Conservation (phyloP, 2,113 vertebrate genomes). For the Embiotoca jacksoni region DNA sequence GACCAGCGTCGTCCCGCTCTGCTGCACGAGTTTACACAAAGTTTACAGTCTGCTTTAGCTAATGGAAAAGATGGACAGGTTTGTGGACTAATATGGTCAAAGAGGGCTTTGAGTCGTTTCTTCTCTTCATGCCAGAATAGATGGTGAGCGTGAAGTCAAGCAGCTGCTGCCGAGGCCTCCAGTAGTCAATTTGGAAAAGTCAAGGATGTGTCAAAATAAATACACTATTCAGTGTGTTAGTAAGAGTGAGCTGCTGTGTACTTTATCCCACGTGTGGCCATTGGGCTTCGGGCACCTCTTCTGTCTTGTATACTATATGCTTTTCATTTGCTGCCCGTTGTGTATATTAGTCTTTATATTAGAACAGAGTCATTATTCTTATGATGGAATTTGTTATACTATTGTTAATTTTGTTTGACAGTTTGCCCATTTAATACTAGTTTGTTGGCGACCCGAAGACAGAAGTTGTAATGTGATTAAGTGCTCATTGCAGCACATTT, state of each 20-base stretch:
- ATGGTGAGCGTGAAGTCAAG: slow-evolving; percentile 65
- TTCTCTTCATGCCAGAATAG: slow-evolving; percentile 62
- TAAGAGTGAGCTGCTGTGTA: slow-evolving; percentile 59
- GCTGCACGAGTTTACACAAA: slow-evolving; percentile 60
- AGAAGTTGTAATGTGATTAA: not conserved
- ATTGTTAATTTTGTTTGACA: slow-evolving; percentile 42
- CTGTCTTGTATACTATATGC: slow-evolving; percentile 8
- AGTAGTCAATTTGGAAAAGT: slow-evolving; percentile 76
- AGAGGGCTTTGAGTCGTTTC: slow-evolving; percentile 51
- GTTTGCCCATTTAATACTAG: slow-evolving; percentile 6
- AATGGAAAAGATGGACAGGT: slow-evolving; percentile 74
- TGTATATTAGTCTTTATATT: slow-evolving; percentile 25
- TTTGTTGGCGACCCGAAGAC: slow-evolving; percentile 17
- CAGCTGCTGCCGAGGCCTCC: slow-evolving; percentile 70
- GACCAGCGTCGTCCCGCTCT: slow-evolving; percentile 52
- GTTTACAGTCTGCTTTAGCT: slow-evolving; percentile 69
- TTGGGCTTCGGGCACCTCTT: slow-evolving; percentile 36
- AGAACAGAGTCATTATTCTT: slow-evolving; percentile 4
- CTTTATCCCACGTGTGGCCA: slow-evolving; percentile 62
- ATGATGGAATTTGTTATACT: not conserved
- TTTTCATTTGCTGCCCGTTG: slow-evolving; percentile 27
- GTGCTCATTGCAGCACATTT: slow-evolving; percentile 23
- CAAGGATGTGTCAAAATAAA: slow-evolving; percentile 83
- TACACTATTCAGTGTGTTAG: slow-evolving; percentile 54
- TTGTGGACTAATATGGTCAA: slow-evolving; percentile 82